Conservation (phyloP, 2,113 vertebrate species). For the Apaloderma vittatum region DNA sequence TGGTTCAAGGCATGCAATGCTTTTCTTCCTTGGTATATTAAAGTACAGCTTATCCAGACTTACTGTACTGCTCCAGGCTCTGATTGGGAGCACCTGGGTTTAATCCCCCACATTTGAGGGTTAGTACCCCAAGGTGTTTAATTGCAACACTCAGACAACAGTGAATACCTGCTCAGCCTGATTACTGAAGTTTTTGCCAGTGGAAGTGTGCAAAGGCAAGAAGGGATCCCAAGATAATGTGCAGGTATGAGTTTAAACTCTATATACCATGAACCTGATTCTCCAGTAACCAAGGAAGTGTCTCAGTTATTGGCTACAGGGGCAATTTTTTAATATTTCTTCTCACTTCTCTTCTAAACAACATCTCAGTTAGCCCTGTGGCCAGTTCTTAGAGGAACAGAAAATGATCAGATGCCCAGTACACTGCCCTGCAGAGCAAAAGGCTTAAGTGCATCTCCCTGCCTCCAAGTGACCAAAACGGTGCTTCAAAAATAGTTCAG, state of each 20-base stretch:
- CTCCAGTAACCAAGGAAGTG: background rate
- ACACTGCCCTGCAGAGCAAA: background rate
- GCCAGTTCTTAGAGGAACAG: background rate
- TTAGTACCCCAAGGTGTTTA: background rate
- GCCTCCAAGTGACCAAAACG: background rate
- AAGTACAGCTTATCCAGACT: background rate
- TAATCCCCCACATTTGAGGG: background rate
- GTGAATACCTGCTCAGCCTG: background rate
- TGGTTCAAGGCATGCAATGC: fast-evolving
- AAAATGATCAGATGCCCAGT: background rate
- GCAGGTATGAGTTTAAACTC: background rate
- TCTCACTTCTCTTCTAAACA: background rate
- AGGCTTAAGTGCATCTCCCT: background rate
- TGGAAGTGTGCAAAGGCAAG: background rate
- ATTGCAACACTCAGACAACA: background rate
- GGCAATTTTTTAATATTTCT: background rate
- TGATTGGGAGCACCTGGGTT: background rate
- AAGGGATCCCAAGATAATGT: background rate
- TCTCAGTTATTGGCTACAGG: background rate
- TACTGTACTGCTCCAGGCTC: background rate
- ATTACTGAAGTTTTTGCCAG: background rate
- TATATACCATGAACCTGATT: background rate
- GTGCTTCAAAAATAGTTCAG: background rate
- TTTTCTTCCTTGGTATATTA: background rate
- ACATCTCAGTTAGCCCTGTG: background rate